Base-by-base conservation (phyloP, 2,888 invertebrate species). In the Autographa pulchrina region DNA sequence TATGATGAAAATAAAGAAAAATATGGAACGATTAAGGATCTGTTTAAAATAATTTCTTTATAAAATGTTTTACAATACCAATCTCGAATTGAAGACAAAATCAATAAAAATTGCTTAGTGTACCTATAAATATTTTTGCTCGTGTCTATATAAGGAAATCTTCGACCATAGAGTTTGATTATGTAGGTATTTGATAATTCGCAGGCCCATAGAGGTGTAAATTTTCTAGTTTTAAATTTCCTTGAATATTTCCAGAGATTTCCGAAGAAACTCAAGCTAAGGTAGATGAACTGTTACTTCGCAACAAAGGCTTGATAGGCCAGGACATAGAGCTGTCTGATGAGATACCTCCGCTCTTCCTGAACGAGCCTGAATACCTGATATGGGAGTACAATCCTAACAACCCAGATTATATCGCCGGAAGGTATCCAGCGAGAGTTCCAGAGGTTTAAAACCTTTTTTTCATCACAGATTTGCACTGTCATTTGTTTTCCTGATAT, bases 301-400 rank as follows among this genome's bases (percentile, higher is more conserved):
- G 96, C 38, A 97, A 97, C 80, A 92, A 88, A 75, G 83, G 83
- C 54, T 75, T 95, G 32, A 20, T 94, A 8, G 93, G 92, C 0
- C 86, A 89, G 62, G 94, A 96, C 18, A 86, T 84, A 52, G 95
- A 94, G 74, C 92, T 92, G 0, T 94, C 93, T 66, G 95, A 93
- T 2, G 94, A 94, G 68, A 95, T 96, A 71, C 95, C 95, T 0
- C 95, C 95, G 0, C 84, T 96, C 14, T 96, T 92, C 76, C 92
- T 96, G 38, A 92, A 94, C 67, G 95, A 96, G 68, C 96, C 96
- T 0, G 96, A 96, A 69, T 96, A 96, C 71, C 90, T 96, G 4
- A 92, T 96, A 59, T 96, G 96, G 96, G 94, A 96, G 78, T 96
- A 94, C 77, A 95, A 96, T 73, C 96, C 96, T 0, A 93, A 95